Percentiles rank a stretch among this genome's conserved stretches.
Evolutionary conservation across 2,888 invertebrate species (phyloP).

Genomic region (Seira musarum): DNA sequence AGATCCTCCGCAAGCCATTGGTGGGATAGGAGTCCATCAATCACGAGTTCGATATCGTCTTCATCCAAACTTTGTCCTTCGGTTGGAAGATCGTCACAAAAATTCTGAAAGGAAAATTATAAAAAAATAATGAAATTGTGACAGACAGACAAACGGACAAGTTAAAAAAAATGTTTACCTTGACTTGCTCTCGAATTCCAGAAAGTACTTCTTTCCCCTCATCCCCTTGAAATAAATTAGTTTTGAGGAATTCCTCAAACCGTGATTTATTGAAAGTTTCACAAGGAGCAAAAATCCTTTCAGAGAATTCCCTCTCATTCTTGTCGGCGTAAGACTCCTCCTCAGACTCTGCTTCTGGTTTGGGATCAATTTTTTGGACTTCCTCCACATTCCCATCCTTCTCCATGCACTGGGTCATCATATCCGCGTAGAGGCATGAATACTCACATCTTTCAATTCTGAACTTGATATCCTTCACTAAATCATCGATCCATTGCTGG

Average conservation of each 20-base stretch:
- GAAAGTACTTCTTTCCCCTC: background rate
- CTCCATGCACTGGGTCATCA: slow-evolving; percentile 17
- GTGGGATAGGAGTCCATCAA: slow-evolving; percentile 22
- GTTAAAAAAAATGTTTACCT: too few relatives aligned
- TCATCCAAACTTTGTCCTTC: background rate
- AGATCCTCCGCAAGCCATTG: slow-evolving; percentile 16
- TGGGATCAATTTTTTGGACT: background rate
- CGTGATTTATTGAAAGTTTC: background rate
- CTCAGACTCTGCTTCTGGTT: too few relatives aligned
- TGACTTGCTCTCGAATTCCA: background rate
- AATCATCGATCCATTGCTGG: background rate
- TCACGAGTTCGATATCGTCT: slow-evolving; percentile 15
- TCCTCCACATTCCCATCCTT: background rate
- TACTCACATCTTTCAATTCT: slow-evolving; percentile 35
- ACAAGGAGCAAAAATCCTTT: background rate
- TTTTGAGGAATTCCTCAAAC: background rate
- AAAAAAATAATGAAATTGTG: too few relatives aligned
- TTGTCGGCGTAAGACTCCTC: background rate
- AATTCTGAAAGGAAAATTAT: too few relatives aligned
- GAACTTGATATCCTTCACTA: slow-evolving; percentile 6
- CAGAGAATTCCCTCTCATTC: background rate
- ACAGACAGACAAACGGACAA: too few relatives aligned
- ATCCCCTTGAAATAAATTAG: background rate
- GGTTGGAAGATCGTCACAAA: background rate
- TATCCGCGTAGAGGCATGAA: slow-evolving; percentile 34